Conservation (phyloP, 2,113 vertebrate species). For the Entosphenus tridentatus region DNA sequence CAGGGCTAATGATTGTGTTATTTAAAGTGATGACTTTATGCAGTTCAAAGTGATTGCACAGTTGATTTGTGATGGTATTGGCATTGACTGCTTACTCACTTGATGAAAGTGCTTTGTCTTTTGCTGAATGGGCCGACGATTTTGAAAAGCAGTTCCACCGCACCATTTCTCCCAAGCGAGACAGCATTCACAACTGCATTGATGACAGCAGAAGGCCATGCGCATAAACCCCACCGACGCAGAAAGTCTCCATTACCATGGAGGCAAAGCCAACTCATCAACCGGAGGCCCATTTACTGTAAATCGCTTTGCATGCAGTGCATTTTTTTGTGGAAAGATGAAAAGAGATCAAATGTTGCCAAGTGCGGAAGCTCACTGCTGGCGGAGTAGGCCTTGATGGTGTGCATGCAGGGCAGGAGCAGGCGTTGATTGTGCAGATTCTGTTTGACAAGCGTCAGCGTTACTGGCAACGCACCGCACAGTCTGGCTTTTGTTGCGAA, state of each 20-base stretch:
- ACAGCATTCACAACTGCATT: conserved; percentile 68
- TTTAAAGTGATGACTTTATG: no score
- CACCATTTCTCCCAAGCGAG: conserved; percentile 67
- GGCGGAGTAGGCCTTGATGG: conserved; percentile 57
- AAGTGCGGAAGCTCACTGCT: conserved; percentile 45
- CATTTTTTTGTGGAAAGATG: no score
- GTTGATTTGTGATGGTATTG: no score
- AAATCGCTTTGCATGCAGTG: no score
- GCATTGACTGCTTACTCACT: conserved; percentile 30
- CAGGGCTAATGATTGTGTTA: no score
- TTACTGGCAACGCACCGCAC: conserved; percentile 51
- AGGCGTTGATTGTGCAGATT: conserved; percentile 61
- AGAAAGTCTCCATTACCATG: no score
- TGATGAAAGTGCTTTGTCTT: conserved; percentile 63
- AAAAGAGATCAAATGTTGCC: no score
- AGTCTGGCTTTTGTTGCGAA: conserved; percentile 80
- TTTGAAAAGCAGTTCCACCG: conserved; percentile 74
- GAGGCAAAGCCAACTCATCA: no score
- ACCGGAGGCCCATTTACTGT: no score
- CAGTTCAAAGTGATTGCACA: no score
- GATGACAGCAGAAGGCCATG: background rate
- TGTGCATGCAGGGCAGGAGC: conserved; percentile 70
- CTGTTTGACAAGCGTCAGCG: conserved; percentile 59
- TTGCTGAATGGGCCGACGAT: conserved; percentile 67
- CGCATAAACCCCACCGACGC: no score